Percentiles rank a stretch among this genome's conserved stretches.
phyloP scores from a whole-genome alignment of 2,888 invertebrate species.

The Siphonodentalium dalli region DNA sequence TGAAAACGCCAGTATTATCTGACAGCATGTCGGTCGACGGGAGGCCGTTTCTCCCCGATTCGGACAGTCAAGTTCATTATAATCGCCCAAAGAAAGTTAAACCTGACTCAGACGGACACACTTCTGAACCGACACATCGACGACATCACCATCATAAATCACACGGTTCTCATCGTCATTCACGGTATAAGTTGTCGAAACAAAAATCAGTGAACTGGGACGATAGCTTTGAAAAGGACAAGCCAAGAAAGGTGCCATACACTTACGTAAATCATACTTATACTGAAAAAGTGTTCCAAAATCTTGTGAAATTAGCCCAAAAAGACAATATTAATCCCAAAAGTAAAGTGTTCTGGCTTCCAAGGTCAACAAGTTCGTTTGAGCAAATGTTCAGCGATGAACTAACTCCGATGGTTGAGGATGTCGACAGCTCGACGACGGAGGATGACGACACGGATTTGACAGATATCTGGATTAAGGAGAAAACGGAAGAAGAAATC shows the following conservation, averaged over 20 bases:
- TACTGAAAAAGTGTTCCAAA: conserved; percentile 51
- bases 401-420: conserved; percentile 40
- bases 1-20: conserved; percentile 28
- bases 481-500: conserved; percentile 38
- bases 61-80: conserved; percentile 43
- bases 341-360: conserved; percentile 48
- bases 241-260: conserved; percentile 44
- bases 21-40: conserved; percentile 17
- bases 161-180: conserved; percentile 36
- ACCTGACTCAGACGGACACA: conserved; percentile 54
- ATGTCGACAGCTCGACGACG: conserved; percentile 40
- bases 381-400: conserved; percentile 34
- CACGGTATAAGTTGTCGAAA: conserved; percentile 41
- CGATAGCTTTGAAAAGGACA: conserved; percentile 42
- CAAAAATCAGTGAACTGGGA: conserved; percentile 55
- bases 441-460: conserved; percentile 49
- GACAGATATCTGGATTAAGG: conserved; percentile 55
- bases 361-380: conserved; percentile 49
- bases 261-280: conserved; percentile 58
- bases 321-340: conserved; percentile 37
- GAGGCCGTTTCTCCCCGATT: conserved; percentile 36
- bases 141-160: conserved; percentile 35
- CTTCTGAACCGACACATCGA: conserved; percentile 50
- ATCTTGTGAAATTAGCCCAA: conserved; percentile 46
- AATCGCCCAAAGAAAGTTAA: conserved; percentile 27